These are phyloP conservation scores for Lanistes nyassanus DNA, from an alignment of 1,140 invertebrate genomes.

Conservation along the genomic window DNA sequence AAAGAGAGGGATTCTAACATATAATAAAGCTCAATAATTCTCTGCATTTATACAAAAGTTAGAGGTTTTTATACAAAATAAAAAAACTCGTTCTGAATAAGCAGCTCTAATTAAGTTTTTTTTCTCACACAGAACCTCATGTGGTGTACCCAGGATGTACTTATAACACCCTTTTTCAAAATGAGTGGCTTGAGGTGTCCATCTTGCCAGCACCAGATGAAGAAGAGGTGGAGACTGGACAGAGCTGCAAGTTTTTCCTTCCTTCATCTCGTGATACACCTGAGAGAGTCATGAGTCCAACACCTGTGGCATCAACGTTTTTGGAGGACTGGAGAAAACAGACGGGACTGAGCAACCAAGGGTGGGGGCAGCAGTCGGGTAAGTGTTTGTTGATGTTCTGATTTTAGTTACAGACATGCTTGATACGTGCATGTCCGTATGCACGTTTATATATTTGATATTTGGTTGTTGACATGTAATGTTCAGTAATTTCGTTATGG, in stretches of 20 bases:
- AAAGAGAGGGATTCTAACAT: too few species aligned
- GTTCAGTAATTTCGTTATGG: too few species aligned
- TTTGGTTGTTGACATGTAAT: too few species aligned
- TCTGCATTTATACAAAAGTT: too few species aligned
- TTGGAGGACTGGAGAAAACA: constrained; percentile 50
- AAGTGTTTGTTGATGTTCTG: too few species aligned
- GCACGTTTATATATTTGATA: too few species aligned
- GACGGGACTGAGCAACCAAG: constrained; percentile 45
- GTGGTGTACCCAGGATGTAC: constrained; percentile 30
- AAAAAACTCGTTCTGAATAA: too few species aligned
- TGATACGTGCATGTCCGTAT: too few species aligned
- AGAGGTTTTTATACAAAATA: too few species aligned
- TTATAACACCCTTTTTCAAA: constrained; percentile 58
- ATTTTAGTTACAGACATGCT: too few species aligned
- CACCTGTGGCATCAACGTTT: constrained; percentile 16
- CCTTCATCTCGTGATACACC: constrained; percentile 15
- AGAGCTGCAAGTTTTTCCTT: constrained; percentile 17
- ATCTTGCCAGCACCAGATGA: constrained; percentile 25
- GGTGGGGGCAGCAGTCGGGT: constrained; percentile 56
- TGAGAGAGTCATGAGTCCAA: not conserved
- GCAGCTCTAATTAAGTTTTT: too few species aligned
- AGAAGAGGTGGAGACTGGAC: constrained; percentile 25
- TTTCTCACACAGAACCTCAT: constrained; percentile 1
- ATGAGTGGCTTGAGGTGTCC: constrained; percentile 62
- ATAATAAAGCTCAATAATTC: too few species aligned